Base-by-base conservation (phyloP, 2,888 invertebrate genomes). In the Lycocerus yunnanus region DNA sequence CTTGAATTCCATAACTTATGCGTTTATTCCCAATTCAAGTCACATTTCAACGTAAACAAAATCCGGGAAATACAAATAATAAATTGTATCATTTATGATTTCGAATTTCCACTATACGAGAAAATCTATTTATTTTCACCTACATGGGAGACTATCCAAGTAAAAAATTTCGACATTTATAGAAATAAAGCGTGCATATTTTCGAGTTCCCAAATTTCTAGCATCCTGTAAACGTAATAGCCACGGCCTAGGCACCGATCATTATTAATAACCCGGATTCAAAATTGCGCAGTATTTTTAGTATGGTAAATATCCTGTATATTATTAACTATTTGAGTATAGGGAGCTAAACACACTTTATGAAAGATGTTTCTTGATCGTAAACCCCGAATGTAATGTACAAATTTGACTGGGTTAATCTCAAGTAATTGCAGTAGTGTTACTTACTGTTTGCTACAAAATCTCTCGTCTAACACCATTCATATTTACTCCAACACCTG, bases 1-100 rank as follows among this genome's bases (percentile, higher is more conserved):
- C 77, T 65, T 43, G 75, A 69, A 77, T 76, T 76, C 75, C 72
- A 68, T 75, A 77, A 74, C 24, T 74, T 74, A 77, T 77, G 75
- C 66, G 72, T 72, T 75, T 75, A 75, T 75, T 72, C 69, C 69
- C 68, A 68, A 72, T 43, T 60, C 11, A 58, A 67, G 66, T 24
- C 66, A 66, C 66, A 24, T n/a, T 27, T 24, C 24, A 21, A 20
- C 66, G 6, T 66, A 15, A 24, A 66, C 20, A 66, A 24, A 24
- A 63, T 18, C 61, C 8, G 6, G 61, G 18, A 63, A 63, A 15
- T n/a, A 18, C 20, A 63, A 18, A 63, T 18, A 63, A 63, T 63
- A 63, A 63, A 63, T 63, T 63, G 16, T 15, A 20, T 14, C 61
- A 15, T 15, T 63, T 63, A 63, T 15, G 61, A 20, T 63, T 18